Conservation (phyloP, 2,888 invertebrate genomes). For the Drosophila nr. fundita region DNA sequence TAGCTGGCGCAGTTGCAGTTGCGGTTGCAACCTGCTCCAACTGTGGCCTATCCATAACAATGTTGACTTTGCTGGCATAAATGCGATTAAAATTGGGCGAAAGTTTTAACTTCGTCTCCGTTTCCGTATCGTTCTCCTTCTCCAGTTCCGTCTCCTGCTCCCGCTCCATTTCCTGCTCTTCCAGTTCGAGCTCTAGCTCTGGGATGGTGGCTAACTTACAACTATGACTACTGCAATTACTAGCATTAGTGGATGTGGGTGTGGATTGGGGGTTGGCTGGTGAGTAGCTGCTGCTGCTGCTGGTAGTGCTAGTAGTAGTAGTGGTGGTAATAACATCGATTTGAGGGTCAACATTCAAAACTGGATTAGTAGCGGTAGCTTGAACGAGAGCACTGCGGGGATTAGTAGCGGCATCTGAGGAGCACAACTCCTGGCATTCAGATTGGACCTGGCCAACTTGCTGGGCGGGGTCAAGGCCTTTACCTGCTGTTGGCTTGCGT, state of each 20-base stretch:
- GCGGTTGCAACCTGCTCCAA: constrained; percentile 14
- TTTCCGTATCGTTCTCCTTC: constrained; percentile 27
- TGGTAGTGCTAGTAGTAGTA: constrained; percentile 28
- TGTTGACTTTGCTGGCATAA: constrained; percentile 82
- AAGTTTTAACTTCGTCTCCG: constrained; percentile 54
- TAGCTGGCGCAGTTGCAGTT: constrained; percentile 12
- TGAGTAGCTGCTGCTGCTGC: constrained; percentile 16
- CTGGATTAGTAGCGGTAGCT: constrained; percentile 68
- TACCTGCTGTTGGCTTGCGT: constrained; percentile 73
- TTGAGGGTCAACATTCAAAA: constrained; percentile 65
- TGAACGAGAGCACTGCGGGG: constrained; percentile 57
- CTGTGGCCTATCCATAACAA: constrained; percentile 66
- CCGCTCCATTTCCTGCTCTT: constrained; percentile 35
- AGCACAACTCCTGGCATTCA: constrained; percentile 24
- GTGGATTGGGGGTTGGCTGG: constrained; percentile 25
- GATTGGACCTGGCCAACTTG: constrained; percentile 22
- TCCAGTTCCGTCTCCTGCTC: constrained; percentile 16
- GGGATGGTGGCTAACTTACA: constrained; percentile 83
- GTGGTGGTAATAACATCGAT: constrained; percentile 60
- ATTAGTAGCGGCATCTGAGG: constrained; percentile 67
- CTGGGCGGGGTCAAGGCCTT: constrained; percentile 60
- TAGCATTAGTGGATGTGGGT: constrained; percentile 65
- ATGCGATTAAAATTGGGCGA: constrained; percentile 81
- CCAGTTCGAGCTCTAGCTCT: constrained; percentile 53
- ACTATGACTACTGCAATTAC: constrained; percentile 75